Evolutionary conservation across 1,140 invertebrate species (phyloP).

Genomic region (Drosophila subobscura): DNA sequence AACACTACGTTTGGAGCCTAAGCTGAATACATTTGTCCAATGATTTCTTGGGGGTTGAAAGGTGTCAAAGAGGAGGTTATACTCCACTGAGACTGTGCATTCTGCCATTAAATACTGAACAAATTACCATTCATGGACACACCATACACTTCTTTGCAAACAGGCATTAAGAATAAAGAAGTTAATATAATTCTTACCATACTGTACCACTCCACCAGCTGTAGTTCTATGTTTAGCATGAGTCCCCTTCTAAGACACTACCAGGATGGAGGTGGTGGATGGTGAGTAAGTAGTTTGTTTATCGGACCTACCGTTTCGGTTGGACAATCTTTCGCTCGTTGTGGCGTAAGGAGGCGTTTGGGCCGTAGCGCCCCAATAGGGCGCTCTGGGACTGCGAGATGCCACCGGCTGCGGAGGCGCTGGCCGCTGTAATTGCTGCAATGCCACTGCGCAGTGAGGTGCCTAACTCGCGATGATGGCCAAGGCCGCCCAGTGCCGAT

Average conservation of each 20-base stretch:
- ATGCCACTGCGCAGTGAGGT: slow-evolving; percentile 77
- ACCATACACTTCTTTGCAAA: too few species aligned
- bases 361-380: slow-evolving; percentile 67
- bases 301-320: slow-evolving; percentile 78
- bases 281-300: too few species aligned
- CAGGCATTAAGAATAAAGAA: too few species aligned
- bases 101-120: too few species aligned
- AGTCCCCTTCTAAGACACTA: background rate
- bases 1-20: too few species aligned
- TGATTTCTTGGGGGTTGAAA: too few species aligned
- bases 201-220: background rate
- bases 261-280: background rate
- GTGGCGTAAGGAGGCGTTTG: slow-evolving; percentile 73
- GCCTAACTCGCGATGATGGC: slow-evolving; percentile 73
- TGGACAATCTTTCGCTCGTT: slow-evolving; percentile 74
- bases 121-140: too few species aligned
- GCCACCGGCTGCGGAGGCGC: slow-evolving; percentile 64
- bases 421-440: slow-evolving; percentile 70
- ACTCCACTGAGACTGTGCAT: too few species aligned
- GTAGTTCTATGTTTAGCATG: background rate
- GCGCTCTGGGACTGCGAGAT: slow-evolving; percentile 70
- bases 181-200: too few species aligned
- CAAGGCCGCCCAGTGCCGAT: slow-evolving; percentile 59
- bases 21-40: too few species aligned
- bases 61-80: too few species aligned